Evolutionary conservation across 2,113 vertebrate genomes (phyloP).

Genomic region (Neomonachus schauinslandi): DNA sequence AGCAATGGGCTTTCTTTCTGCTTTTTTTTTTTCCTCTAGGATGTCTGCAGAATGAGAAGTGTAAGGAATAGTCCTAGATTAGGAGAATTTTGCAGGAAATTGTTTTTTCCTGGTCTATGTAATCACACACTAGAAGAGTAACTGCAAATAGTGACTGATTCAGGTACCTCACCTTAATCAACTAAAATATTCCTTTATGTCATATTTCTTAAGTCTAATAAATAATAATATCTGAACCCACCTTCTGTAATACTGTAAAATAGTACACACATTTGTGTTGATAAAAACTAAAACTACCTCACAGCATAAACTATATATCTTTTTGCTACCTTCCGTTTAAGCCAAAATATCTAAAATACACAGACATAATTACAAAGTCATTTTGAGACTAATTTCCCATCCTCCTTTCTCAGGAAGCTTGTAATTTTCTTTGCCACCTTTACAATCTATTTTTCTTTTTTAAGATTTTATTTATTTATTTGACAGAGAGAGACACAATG

Average conservation of each 20-base stretch:
- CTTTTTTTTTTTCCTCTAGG: background rate
- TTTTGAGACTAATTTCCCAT: conserved; percentile 43
- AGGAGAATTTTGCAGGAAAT: background rate
- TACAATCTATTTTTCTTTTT: background rate
- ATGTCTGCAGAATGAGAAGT: background rate
- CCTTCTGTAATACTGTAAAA: background rate
- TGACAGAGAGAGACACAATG: too few species aligned
- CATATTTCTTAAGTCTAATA: background rate
- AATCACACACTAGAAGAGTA: background rate
- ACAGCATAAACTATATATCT: background rate
- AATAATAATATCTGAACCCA: background rate
- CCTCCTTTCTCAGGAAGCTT: background rate
- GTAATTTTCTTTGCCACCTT: background rate
- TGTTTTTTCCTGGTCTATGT: background rate
- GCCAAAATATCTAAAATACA: conserved; percentile 15
- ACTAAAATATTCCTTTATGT: background rate
- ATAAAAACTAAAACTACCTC: background rate
- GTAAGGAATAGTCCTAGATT: background rate
- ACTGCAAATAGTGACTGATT: background rate
- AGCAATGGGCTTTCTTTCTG: background rate
- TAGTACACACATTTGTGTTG: background rate
- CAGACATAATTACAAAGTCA: background rate
- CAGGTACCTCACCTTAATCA: background rate
- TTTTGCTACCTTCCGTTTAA: conserved; percentile 33
- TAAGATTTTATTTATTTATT: too few species aligned